phyloP scores from a whole-genome alignment of 2,113 vertebrate genomes.

The Oncorhynchus nerka region DNA sequence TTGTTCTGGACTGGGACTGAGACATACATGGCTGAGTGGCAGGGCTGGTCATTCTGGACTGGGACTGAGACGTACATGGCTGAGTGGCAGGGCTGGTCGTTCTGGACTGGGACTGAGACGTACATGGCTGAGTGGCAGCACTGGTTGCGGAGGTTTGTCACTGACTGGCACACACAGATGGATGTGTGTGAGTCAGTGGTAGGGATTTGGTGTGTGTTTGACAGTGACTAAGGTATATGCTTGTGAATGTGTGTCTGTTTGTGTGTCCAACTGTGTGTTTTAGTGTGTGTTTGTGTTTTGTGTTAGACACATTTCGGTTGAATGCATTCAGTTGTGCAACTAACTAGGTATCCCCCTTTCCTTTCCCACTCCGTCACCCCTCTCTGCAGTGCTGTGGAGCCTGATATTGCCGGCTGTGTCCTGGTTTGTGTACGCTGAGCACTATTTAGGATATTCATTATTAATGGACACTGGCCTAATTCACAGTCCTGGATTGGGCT shows the following conservation, averaged over 20 bases:
- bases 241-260: slow-evolving; percentile 20
- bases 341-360: too few species aligned
- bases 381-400: slow-evolving; percentile 17
- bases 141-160: slow-evolving; percentile 21
- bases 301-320: not conserved
- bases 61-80: too few species aligned
- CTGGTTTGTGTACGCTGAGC: slow-evolving; percentile 40
- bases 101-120: not conserved
- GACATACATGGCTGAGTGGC: too few species aligned
- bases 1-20: not conserved
- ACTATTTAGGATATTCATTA: slow-evolving; percentile 57
- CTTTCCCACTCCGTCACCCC: too few species aligned
- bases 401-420: slow-evolving; percentile 35
- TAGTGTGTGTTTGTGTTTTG: not conserved
- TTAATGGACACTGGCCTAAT: slow-evolving; percentile 56
- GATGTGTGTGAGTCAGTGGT: not conserved
- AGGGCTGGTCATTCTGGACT: too few species aligned
- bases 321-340: too few species aligned
- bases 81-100: too few species aligned
- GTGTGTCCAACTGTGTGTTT: not conserved
- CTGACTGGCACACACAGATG: not conserved
- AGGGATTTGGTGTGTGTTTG: not conserved
- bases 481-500: slow-evolving; percentile 29
- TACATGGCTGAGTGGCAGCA: too few species aligned
- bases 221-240: not conserved